Evolutionary conservation across 2,797 vertebrate genomes (phyloP), one percentile per base, ranked within the genome.

Genomic region (Tokudaia tokunoshimensis): DNA sequence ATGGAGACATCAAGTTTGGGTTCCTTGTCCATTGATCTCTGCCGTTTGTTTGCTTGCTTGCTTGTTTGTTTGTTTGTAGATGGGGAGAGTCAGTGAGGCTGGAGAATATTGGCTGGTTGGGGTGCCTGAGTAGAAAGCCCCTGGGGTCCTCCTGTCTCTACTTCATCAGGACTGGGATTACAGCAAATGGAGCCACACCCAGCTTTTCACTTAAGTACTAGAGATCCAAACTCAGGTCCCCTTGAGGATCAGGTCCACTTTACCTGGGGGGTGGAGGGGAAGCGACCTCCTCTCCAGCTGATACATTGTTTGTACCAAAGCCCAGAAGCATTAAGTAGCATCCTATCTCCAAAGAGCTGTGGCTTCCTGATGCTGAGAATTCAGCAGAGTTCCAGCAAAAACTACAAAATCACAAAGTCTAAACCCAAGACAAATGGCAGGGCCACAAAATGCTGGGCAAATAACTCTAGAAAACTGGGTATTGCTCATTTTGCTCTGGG

Each of bases 121-220:
- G 47, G 19, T 50, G 31, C 34, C 59, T 84, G 26, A 44, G 24
- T 31, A 31, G 59, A 41, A 65, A 22, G 61, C 19, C 63, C 61
- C 29, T 65, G 41, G 82, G 6, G 31, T 52, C 13, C 63, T 70
- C 19, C 44, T n/a, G 75, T 65, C 63, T 85, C 61, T 22, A 4
- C 12, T 70, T 17, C 44, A 13, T 67, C 20, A 52, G 84, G 22
- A 34, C 47, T 11, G 34, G 19, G 7, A 14, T 86, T 52, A 86
- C 2, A 17, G 19, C 22, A 52, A 52, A 70, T 17, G 31, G 2
- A 52, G 31, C 34, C 63, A 17, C 0, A 0, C 0, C 47, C 34
- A 87, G 34, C 11, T 52, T 72, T 26, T 86, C 31, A 52, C 34
- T 24, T 10, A 50, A 10, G 13, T 10, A 47, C 65, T 87, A 14